phyloP scores from a whole-genome alignment of 1,140 invertebrate species.

The Conopomorpha cramerella region DNA sequence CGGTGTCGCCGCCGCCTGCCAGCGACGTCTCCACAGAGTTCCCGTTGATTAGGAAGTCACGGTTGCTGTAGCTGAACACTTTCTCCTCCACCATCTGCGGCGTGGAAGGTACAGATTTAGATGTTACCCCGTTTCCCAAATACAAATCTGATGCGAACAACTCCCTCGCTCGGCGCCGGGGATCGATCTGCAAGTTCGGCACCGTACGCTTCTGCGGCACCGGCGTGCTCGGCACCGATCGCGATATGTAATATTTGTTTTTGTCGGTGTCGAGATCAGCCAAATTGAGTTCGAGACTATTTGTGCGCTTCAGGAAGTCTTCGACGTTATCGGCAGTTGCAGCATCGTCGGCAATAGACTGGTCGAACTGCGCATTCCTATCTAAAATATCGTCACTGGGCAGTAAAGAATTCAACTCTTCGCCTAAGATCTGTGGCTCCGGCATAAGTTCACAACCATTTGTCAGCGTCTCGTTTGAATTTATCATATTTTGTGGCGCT shows the following conservation, averaged over 20 bases:
- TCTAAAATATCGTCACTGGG: constrained; percentile 27
- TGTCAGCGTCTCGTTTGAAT: constrained; percentile 23
- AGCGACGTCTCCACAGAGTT: constrained; percentile 52
- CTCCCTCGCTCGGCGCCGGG: constrained; percentile 28
- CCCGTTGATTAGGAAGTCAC: constrained; percentile 65
- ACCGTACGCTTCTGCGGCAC: constrained; percentile 54
- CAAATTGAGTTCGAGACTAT: constrained; percentile 47
- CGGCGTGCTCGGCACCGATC: constrained; percentile 68
- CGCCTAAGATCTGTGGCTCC: constrained; percentile 29
- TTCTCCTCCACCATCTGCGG: constrained; percentile 56
- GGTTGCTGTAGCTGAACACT: constrained; percentile 65
- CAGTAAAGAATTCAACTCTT: constrained; percentile 31
- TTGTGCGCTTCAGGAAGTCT: constrained; percentile 42
- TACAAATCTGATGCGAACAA: constrained; percentile 27
- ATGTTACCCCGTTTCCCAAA: constrained; percentile 45
- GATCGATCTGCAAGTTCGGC: constrained; percentile 41
- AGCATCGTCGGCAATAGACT: constrained; percentile 25
- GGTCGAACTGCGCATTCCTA: constrained; percentile 27
- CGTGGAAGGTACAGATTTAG: constrained; percentile 69
- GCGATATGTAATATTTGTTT: constrained; percentile 52
- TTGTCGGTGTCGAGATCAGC: constrained; percentile 40
- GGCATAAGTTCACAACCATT: constrained; percentile 37
- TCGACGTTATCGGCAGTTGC: constrained; percentile 28
- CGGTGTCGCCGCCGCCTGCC: constrained; percentile 29
- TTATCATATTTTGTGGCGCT: constrained; percentile 24